These are phyloP conservation scores for Mactromeris polynyma DNA, from an alignment of 2,888 invertebrate genomes.

Conservation along the genomic window DNA sequence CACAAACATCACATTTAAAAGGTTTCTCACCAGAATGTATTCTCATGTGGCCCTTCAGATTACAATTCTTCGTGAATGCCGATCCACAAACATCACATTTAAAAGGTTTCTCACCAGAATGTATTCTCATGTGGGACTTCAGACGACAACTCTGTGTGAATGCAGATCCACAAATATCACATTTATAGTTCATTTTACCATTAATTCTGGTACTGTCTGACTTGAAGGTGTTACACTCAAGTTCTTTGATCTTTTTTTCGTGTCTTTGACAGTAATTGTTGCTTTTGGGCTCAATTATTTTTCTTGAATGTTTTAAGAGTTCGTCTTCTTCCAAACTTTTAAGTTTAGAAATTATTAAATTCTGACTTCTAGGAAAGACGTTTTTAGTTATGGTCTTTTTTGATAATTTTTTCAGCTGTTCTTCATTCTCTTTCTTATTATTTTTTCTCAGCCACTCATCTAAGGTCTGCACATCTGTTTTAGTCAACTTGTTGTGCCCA, in stretches of 20 bases:
- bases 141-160: too few relatives aligned
- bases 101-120: too few relatives aligned
- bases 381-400: not conserved
- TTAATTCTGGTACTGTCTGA: not conserved
- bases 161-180: not conserved
- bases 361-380: not conserved
- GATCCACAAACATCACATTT: too few relatives aligned
- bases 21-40: constrained; percentile 48
- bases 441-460: constrained; percentile 51
- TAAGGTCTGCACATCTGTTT: constrained; percentile 44
- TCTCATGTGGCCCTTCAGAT: constrained; percentile 20
- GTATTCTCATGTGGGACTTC: too few relatives aligned
- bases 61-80: too few relatives aligned
- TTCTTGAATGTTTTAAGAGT: not conserved
- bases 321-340: not conserved
- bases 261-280: not conserved
- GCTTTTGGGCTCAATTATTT: not conserved
- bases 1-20: too few relatives aligned
- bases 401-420: not conserved
- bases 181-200: not conserved
- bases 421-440: not conserved
- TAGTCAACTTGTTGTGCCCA: constrained; percentile 39
- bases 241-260: not conserved
- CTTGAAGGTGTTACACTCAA: not conserved
- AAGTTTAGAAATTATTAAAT: not conserved